Evolutionary conservation across 23 tunicate genomes (phyloP), one percentile per base, ranked within the genome.

Genomic region (Styela clava): DNA sequence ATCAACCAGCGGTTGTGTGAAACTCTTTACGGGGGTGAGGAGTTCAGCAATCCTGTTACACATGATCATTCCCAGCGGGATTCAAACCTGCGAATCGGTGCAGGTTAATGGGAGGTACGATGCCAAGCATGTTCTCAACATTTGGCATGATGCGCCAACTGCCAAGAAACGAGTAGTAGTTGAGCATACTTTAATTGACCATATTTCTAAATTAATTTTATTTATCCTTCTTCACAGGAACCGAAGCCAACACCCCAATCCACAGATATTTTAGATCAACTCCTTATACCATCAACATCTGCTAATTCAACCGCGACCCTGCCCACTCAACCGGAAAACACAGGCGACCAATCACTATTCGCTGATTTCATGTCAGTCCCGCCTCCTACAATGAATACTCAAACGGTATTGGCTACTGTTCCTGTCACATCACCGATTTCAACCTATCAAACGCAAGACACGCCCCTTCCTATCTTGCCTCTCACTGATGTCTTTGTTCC

Each of bases 401-500:
- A 67, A 25, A 20, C 27, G 65, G 81, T 21, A 37, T 7, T 64
- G n/a, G 35, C 33, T 9, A 1, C 21, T 34, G n/a, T n/a, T n/a
- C 30, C 71, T 27, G 71, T 25, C 2, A 67, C 71, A 16, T 67
- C 71, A 67, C 9, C 65, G n/a, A 16, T 26, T 52, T 2, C 52
- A 56, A 76, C 81, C 64, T 9, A 52, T 24, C 81, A 76, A 44
- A 76, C 9, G 27, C 64, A 23, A 1, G 65, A 33, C 44, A 76
- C 21, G 24, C 67, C 81, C 27, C 18, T 44, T n/a, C 63, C 81
- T 21, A 27, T 76, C 25, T 51, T 24, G 64, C 86, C 98, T 0
- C 82, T 93, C 19, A 69, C 69, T 37, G 89, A 93, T 77, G 89
- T 93, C 1, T 84, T 84, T 76, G 98, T 93, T 22, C 69, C 93